phyloP scores from a whole-genome alignment of 2,888 invertebrate species.

The Tinea trinotella region DNA sequence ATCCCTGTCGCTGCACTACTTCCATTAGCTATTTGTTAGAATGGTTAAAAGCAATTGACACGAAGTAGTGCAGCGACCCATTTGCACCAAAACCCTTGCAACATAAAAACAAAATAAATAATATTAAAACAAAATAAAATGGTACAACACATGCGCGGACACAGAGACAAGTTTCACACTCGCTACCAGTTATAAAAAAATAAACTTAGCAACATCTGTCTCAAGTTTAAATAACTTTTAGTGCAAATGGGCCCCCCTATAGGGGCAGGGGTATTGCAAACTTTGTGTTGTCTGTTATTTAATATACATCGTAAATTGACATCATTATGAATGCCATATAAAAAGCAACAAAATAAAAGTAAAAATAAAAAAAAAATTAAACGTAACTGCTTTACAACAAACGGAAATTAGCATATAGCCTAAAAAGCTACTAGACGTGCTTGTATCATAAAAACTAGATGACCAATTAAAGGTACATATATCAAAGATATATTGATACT shows the following conservation, averaged over 20 bases:
- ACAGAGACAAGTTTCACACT: constrained; percentile 44
- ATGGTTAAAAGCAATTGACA: constrained; percentile 20
- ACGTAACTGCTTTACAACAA: too few relatives aligned
- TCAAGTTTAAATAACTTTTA: constrained; percentile 22
- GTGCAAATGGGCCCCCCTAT: constrained; percentile 67
- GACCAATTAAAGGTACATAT: too few relatives aligned
- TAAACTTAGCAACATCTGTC: background rate
- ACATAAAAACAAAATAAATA: constrained; percentile 11
- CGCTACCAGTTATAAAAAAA: constrained; percentile 7
- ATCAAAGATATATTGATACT: too few relatives aligned
- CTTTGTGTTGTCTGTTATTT: constrained; percentile 53
- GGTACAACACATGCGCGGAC: constrained; percentile 67
- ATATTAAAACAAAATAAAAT: constrained; percentile 19
- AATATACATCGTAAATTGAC: background rate
- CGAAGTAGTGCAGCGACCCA: constrained; percentile 60
- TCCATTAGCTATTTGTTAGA: constrained; percentile 20
- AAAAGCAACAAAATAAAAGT: background rate
- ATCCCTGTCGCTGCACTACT: constrained; percentile 55
- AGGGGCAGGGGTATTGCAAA: constrained; percentile 55
- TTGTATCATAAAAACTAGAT: too few relatives aligned
- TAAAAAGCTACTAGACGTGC: too few relatives aligned
- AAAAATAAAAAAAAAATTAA: background rate
- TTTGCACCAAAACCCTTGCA: constrained; percentile 44
- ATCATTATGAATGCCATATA: background rate
- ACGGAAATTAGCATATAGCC: too few relatives aligned